Percentiles rank a stretch among this genome's conserved stretches.
phyloP scores from a whole-genome alignment of 1,140 invertebrate genomes.

The Apolygus lucorum region DNA sequence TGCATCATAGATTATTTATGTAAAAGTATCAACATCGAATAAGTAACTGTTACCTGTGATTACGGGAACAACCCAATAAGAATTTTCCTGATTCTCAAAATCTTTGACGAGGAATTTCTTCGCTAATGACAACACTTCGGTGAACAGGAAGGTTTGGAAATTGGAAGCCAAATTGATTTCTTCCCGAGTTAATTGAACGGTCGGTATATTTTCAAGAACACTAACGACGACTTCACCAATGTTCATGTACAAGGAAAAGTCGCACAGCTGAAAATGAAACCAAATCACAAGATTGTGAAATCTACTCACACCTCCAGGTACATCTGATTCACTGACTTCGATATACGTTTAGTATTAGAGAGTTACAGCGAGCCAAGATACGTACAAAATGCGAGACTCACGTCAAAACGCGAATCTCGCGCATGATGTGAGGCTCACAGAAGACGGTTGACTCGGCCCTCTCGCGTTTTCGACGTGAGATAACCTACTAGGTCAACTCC shows the following conservation, averaged over 20 bases:
- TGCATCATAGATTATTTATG: too few relatives aligned
- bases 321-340: too few relatives aligned
- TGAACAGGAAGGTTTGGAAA: conserved; percentile 60
- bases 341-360: too few relatives aligned
- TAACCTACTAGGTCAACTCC: too few relatives aligned
- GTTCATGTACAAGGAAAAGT: conserved; percentile 79
- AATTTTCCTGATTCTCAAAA: conserved; percentile 51
- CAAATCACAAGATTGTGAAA: conserved; percentile 3
- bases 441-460: too few relatives aligned
- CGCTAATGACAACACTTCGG: conserved; percentile 62
- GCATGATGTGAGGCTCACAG: too few relatives aligned
- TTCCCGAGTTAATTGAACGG: conserved; percentile 43
- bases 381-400: too few relatives aligned
- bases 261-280: conserved; percentile 49
- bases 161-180: conserved; percentile 49
- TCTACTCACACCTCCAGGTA: too few relatives aligned
- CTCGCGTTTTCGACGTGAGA: too few relatives aligned
- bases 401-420: too few relatives aligned
- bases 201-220: conserved; percentile 45
- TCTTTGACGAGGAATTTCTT: conserved; percentile 71
- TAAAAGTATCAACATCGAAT: too few relatives aligned
- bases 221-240: conserved; percentile 66
- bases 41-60: conserved; percentile 20
- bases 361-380: too few relatives aligned
- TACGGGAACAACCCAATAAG: conserved; percentile 57